Evolutionary conservation across 1,140 invertebrate species (phyloP).

Genomic region (Drosophila mayri): DNA sequence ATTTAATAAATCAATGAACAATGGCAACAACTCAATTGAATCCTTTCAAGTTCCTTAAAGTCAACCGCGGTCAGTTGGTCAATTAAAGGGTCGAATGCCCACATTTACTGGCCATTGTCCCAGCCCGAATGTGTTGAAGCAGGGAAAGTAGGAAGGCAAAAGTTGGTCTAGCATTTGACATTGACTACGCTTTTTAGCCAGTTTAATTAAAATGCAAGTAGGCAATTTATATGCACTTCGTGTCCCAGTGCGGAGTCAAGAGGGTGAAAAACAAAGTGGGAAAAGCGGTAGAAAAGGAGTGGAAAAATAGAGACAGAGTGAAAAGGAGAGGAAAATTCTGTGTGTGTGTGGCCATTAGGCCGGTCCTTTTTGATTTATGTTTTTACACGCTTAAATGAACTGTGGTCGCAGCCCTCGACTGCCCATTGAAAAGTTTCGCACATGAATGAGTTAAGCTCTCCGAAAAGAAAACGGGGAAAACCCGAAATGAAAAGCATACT

Average conservation of each 20-base stretch:
- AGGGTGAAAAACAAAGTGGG: constrained; percentile 15
- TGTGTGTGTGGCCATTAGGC: constrained; percentile 65
- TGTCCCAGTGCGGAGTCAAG: constrained; percentile 44
- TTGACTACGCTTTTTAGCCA: constrained; percentile 76
- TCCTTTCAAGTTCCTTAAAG: constrained; percentile 71
- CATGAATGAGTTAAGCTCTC: constrained; percentile 69
- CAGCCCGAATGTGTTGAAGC: neutral
- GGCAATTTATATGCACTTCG: constrained; percentile 82
- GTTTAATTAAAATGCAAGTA: constrained; percentile 84
- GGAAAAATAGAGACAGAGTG: constrained; percentile 4
- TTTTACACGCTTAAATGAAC: constrained; percentile 82
- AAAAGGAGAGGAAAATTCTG: constrained; percentile 3
- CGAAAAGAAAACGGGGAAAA: constrained; percentile 19
- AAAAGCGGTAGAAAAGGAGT: constrained; percentile 2
- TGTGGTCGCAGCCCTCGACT: constrained; percentile 44
- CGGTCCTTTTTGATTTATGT: constrained; percentile 79
- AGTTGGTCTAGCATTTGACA: constrained; percentile 70
- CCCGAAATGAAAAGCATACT: constrained; percentile 56
- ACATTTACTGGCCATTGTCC: constrained; percentile 70
- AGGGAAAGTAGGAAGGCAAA: constrained; percentile 12
- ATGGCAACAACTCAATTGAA: constrained; percentile 18
- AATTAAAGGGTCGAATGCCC: constrained; percentile 76
- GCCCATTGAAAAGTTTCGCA: constrained; percentile 71
- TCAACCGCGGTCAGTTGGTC: constrained; percentile 75
- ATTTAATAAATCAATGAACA: neutral